These are phyloP conservation scores for Fulica atra DNA, from an alignment of 2,113 vertebrate species.

Conservation along the genomic window DNA sequence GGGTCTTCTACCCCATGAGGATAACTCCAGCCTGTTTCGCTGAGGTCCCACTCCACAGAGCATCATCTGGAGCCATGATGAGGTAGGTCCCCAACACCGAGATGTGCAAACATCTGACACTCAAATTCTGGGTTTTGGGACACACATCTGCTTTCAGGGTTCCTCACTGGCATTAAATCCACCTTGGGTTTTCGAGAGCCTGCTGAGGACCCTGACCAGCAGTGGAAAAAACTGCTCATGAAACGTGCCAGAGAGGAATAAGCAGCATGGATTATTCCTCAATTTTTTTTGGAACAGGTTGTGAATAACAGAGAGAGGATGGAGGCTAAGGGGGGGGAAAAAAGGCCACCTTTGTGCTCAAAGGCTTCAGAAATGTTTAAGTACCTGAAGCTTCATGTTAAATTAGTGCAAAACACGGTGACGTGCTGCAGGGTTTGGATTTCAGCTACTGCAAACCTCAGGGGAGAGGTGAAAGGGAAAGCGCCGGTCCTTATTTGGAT, in stretches of 20 bases:
- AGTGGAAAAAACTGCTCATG: not conserved
- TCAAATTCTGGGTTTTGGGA: not conserved
- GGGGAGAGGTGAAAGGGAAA: constrained; percentile 20
- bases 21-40: not conserved
- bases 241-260: not conserved
- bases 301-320: not conserved
- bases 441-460: not conserved
- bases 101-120: not conserved
- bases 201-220: not conserved
- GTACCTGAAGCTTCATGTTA: not conserved
- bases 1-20: not conserved
- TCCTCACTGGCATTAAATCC: not conserved
- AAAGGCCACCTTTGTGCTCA: constrained; percentile 11
- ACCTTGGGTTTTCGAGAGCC: not conserved
- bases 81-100: not conserved
- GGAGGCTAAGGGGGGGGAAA: not conserved
- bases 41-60: not conserved
- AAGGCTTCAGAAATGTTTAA: not conserved
- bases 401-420: not conserved
- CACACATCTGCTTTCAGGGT: not conserved
- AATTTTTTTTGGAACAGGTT: not conserved
- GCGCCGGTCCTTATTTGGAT: not conserved
- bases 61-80: not conserved
- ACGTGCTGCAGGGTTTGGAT: constrained; percentile 23
- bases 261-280: not conserved